Evolutionary conservation across 2,888 invertebrate genomes (phyloP).

Genomic region (Drymonia ruficornis): DNA sequence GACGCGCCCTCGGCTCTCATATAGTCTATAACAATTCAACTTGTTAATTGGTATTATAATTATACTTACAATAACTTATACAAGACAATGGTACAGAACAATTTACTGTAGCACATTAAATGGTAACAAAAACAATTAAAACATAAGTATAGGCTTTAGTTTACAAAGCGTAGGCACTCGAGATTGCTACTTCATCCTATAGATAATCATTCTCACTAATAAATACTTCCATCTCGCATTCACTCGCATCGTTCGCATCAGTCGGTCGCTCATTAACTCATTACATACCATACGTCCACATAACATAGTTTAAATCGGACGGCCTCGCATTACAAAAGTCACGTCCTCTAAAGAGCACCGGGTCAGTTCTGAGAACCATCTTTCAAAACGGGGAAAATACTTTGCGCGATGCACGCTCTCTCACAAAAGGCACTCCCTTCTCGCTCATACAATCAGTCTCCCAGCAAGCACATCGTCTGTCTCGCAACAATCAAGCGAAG

Average conservation of each 20-base stretch:
- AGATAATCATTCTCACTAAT: slow-evolving; percentile 81
- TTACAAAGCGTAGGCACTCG: slow-evolving; percentile 85
- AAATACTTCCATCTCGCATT: slow-evolving; percentile 76
- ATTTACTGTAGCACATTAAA: slow-evolving; percentile 76
- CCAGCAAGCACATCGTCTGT: slow-evolving; percentile 62
- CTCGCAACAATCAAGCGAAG: slow-evolving; percentile 59
- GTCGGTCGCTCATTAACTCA: slow-evolving; percentile 51
- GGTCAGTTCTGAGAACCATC: slow-evolving; percentile 78
- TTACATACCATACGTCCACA: slow-evolving; percentile 59
- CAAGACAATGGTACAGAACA: slow-evolving; percentile 82
- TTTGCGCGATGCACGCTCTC: slow-evolving; percentile 63
- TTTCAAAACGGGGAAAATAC: slow-evolving; percentile 61
- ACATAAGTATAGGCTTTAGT: slow-evolving; percentile 78
- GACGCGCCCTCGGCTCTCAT: slow-evolving; percentile 49
- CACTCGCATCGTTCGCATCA: slow-evolving; percentile 54
- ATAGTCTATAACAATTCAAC: slow-evolving; percentile 79
- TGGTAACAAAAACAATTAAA: slow-evolving; percentile 84
- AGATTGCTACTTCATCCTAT: slow-evolving; percentile 83
- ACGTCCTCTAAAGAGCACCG: slow-evolving; percentile 81
- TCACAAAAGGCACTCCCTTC: slow-evolving; percentile 58
- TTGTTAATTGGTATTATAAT: slow-evolving; percentile 82
- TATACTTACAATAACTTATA: slow-evolving; percentile 74
- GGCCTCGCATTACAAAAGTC: slow-evolving; percentile 75
- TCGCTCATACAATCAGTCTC: slow-evolving; percentile 66
- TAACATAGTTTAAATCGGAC: slow-evolving; percentile 69